A percentile compares a stretch with the other conserved stretches of the same genome.
phyloP scores from a whole-genome alignment of 2,113 vertebrate genomes.

The Bombycilla garrulus region DNA sequence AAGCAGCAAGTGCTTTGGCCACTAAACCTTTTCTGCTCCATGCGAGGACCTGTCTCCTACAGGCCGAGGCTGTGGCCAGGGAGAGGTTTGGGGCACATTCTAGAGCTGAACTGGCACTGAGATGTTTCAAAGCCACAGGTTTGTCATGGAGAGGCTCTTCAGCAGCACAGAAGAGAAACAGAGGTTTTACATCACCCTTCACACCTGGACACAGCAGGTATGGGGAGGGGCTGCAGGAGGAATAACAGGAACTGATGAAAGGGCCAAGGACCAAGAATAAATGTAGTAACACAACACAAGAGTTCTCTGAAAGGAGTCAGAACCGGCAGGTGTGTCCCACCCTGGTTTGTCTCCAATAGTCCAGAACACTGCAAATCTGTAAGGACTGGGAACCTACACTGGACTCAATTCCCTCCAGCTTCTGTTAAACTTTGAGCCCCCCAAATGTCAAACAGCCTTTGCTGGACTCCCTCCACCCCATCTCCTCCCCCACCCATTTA shows the following conservation, averaged over 20 bases:
- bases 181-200: background rate
- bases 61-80: background rate
- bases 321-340: background rate
- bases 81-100: accelerated
- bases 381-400: accelerated
- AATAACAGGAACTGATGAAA: accelerated
- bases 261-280: background rate
- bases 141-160: background rate
- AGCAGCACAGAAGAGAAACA: background rate
- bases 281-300: accelerated
- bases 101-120: background rate
- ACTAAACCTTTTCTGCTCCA: accelerated
- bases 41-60: accelerated
- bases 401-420: accelerated
- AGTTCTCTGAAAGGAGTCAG: background rate
- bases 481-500: accelerated
- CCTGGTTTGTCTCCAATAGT: background rate
- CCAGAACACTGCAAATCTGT: background rate
- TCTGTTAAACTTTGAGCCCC: background rate
- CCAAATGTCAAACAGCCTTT: accelerated
- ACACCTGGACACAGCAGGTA: background rate
- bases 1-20: background rate
- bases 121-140: background rate
- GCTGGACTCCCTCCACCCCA: background rate
- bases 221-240: background rate